Conservation (phyloP, 2,113 vertebrate species). For the Psilopsiagon aurifrons region DNA sequence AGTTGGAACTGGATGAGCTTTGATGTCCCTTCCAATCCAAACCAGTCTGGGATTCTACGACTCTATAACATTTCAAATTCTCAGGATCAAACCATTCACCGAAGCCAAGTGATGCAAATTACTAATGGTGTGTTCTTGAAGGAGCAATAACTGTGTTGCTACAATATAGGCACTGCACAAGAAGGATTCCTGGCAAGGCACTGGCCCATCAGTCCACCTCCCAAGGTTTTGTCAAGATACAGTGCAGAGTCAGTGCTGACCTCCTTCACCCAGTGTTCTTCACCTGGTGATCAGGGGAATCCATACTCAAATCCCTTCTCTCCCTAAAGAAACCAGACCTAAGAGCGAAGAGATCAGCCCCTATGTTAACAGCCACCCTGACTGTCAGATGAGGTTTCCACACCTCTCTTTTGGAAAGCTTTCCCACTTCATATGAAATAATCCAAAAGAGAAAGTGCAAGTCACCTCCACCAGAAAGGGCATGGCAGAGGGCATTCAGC, state of each 20-base stretch:
- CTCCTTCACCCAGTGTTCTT: not conserved
- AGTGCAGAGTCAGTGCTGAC: not conserved
- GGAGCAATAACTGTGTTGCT: not conserved
- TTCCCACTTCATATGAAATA: not conserved
- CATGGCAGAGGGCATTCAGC: not conserved
- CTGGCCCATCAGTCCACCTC: not conserved
- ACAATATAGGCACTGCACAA: not conserved
- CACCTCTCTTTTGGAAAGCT: not conserved
- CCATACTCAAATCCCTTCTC: not conserved
- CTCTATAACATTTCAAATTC: not conserved
- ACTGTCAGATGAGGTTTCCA: not conserved
- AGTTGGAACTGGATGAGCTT: not conserved
- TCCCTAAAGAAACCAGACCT: not conserved
- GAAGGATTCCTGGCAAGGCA: not conserved
- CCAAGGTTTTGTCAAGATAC: not conserved
- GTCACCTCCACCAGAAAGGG: not conserved
- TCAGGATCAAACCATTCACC: not conserved
- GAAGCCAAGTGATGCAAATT: not conserved
- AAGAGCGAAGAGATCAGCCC: not conserved
- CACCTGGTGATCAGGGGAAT: not conserved
- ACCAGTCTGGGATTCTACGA: not conserved
- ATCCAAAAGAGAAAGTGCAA: not conserved
- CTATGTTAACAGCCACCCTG: not conserved
- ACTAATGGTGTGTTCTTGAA: accelerated
- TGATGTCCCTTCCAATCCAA: not conserved